Evolutionary conservation across 1,140 invertebrate genomes (phyloP).

Genomic region (Lerema accius): DNA sequence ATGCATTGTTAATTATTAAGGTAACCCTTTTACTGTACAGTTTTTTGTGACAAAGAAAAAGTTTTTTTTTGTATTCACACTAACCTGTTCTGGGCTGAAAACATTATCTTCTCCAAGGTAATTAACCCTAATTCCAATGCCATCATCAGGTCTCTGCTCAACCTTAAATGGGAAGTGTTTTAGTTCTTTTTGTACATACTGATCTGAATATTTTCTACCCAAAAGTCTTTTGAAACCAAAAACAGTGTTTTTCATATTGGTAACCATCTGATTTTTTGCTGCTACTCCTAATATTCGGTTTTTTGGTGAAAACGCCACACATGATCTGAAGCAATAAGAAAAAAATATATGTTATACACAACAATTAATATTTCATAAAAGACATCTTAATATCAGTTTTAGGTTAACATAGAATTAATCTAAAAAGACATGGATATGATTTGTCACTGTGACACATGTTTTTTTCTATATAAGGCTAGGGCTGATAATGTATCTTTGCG

Average conservation of each 20-base stretch:
- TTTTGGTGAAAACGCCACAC: constrained; percentile 96
- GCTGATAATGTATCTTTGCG: too few relatives aligned
- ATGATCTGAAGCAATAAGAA: constrained; percentile 89
- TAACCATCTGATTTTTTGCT: constrained; percentile 98
- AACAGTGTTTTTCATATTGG: constrained; percentile 98
- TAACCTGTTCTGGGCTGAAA: constrained; percentile 95
- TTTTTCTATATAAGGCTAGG: neutral
- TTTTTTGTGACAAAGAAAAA: too few relatives aligned
- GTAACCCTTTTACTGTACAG: too few relatives aligned
- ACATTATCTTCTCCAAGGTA: constrained; percentile 93
- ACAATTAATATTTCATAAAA: too few relatives aligned
- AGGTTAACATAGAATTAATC: constrained; percentile 6
- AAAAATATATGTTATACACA: neutral
- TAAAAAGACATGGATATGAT: neutral
- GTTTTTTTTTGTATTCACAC: too few relatives aligned
- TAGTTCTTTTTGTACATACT: constrained; percentile 91
- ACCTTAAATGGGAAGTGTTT: constrained; percentile 90
- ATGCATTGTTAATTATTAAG: too few relatives aligned
- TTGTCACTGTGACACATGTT: constrained; percentile 25
- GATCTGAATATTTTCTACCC: constrained; percentile 94
- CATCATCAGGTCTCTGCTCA: constrained; percentile 87
- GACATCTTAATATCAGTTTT: too few relatives aligned
- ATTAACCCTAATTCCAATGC: constrained; percentile 92
- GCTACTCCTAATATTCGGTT: constrained; percentile 97
- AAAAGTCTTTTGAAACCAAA: constrained; percentile 96